Evolutionary conservation across 2,113 vertebrate species (phyloP).

Genomic region (Cariama cristata): DNA sequence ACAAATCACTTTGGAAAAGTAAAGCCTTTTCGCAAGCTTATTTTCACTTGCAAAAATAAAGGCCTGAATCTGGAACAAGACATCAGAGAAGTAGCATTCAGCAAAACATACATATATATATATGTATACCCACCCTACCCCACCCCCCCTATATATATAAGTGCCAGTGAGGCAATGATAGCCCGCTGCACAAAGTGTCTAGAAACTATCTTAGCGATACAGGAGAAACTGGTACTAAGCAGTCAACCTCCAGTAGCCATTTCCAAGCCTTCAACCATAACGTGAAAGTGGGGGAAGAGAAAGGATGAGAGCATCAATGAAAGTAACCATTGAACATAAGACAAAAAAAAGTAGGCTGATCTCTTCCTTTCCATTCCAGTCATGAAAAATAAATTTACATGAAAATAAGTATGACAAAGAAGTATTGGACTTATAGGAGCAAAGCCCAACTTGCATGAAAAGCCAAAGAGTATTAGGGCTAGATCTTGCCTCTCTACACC

Average conservation of each 20-base stretch:
- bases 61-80: background rate
- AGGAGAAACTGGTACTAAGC: background rate
- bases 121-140: fast-evolving
- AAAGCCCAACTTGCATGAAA: background rate
- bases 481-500: background rate
- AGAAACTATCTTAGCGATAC: background rate
- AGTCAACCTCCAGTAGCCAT: background rate
- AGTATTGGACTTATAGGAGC: background rate
- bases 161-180: background rate
- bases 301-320: background rate
- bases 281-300: background rate
- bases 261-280: background rate
- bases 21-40: background rate
- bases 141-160: background rate
- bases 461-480: background rate
- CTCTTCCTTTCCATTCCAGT: background rate
- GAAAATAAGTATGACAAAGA: background rate
- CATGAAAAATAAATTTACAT: background rate
- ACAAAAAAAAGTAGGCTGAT: background rate
- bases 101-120: background rate
- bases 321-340: background rate
- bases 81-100: background rate
- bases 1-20: background rate
- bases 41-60: background rate
- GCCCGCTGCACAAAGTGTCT: background rate